Conservation (phyloP, 2,797 vertebrate species). For the Gallinago nigripennis region DNA sequence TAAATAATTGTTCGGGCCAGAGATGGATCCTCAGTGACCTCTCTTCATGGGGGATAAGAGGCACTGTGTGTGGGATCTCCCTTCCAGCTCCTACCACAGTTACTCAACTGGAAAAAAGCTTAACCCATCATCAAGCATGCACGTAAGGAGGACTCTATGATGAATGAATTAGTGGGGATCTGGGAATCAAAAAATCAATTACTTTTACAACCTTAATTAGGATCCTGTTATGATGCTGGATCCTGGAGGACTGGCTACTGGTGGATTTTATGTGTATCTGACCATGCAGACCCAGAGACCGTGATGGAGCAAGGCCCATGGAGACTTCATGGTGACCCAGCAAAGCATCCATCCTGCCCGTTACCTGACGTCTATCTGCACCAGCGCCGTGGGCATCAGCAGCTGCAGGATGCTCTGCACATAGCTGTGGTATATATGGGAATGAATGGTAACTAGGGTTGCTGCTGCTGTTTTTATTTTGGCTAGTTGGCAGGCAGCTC, state of each 20-base stretch:
- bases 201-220: not conserved
- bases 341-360: not conserved
- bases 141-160: not conserved
- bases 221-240: not conserved
- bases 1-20: not conserved
- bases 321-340: not conserved
- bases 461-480: constrained; percentile 48
- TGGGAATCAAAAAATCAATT: not conserved
- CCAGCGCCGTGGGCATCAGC: not conserved
- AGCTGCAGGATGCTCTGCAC: not conserved
- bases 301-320: not conserved
- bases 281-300: not conserved
- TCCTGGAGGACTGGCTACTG: not conserved
- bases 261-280: not conserved
- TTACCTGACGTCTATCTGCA: not conserved
- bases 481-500: constrained; percentile 3
- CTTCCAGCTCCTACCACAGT: not conserved
- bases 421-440: not conserved
- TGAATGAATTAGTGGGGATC: not conserved
- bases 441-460: not conserved
- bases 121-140: rapidly evolving
- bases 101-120: not conserved
- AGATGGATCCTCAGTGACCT: not conserved
- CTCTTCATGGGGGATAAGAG: not conserved
- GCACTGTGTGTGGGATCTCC: not conserved